These are phyloP conservation scores for Parazoanthus swiftii DNA, from an alignment of 92 coral and sea anemone species.

Conservation along the genomic window DNA sequence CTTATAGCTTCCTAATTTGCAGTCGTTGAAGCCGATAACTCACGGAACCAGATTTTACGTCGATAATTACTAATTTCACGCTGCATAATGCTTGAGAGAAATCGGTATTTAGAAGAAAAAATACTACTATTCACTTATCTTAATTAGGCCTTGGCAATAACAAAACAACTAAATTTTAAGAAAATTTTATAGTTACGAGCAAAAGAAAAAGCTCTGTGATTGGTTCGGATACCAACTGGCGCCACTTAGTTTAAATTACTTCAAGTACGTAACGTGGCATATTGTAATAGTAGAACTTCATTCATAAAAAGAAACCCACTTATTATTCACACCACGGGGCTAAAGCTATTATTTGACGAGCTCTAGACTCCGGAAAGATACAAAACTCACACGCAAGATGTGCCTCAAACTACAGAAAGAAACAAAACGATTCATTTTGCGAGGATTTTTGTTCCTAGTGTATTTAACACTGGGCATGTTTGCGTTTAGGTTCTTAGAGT, in stretches of 20 bases:
- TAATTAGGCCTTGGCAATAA: not conserved
- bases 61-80: no score
- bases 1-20: not conserved
- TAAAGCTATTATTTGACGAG: no score
- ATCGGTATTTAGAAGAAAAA: not conserved
- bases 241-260: slow-evolving; percentile 32
- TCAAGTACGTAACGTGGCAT: slow-evolving; percentile 29
- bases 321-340: not conserved
- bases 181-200: not conserved
- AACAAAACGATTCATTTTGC: slow-evolving; percentile 62
- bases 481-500: slow-evolving; percentile 68
- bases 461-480: slow-evolving; percentile 77
- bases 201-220: not conserved
- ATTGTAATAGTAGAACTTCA: slow-evolving; percentile 1
- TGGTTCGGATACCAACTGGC: not conserved
- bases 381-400: slow-evolving; percentile 15
- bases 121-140: not conserved
- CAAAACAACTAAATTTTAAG: not conserved
- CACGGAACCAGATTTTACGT: not conserved
- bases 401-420: slow-evolving; percentile 55
- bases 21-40: not conserved
- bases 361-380: not conserved
- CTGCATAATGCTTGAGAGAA: no score
- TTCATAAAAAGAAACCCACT: slow-evolving; percentile 3
- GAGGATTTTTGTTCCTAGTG: slow-evolving; percentile 59